A percentile compares a stretch with the other conserved stretches of the same genome.
These are phyloP conservation scores for Ianthella basta DNA, from an alignment of 37 sponge, comb jelly and placozoan species.

Conservation along the genomic window DNA sequence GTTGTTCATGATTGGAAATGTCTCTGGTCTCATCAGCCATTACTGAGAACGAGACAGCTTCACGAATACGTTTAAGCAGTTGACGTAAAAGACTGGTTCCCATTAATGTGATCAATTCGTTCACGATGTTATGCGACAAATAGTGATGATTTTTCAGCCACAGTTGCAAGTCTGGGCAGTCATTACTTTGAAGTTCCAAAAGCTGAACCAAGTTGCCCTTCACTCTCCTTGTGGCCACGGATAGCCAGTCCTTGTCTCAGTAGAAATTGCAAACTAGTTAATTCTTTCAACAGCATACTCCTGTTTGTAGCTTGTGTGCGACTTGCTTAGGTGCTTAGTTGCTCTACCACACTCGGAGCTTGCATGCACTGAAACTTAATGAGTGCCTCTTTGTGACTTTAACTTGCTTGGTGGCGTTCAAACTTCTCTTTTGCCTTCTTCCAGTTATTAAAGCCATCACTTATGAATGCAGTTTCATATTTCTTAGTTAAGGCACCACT, in stretches of 20 bases:
- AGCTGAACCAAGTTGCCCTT: constrained; percentile 58
- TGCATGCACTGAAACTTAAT: too few species aligned
- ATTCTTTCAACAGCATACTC: constrained; percentile 37
- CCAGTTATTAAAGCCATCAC: too few species aligned
- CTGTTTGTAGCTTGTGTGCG: constrained; percentile 6
- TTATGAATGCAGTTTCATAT: neutral
- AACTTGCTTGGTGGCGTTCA: neutral
- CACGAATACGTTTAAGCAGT: constrained; percentile 17
- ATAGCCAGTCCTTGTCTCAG: constrained; percentile 53
- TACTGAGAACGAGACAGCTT: constrained; percentile 26
- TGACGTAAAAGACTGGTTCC: constrained; percentile 19
- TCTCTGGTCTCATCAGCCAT: constrained; percentile 48
- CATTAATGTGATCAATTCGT: constrained; percentile 54
- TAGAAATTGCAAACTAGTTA: constrained; percentile 36
- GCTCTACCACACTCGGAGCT: neutral
- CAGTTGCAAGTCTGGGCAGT: constrained; percentile 17
- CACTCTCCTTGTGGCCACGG: constrained; percentile 49
- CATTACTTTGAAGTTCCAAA: constrained; percentile 25
- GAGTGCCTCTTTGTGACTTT: neutral
- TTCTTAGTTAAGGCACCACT: neutral
- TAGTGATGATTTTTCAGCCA: constrained; percentile 37
- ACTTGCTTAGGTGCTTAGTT: too few species aligned
- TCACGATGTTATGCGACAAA: constrained; percentile 39
- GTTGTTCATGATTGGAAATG: constrained; percentile 41
- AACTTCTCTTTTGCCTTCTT: too few species aligned